Base-by-base conservation (phyloP, 2,888 invertebrate species). In the Tiphia femorata region DNA sequence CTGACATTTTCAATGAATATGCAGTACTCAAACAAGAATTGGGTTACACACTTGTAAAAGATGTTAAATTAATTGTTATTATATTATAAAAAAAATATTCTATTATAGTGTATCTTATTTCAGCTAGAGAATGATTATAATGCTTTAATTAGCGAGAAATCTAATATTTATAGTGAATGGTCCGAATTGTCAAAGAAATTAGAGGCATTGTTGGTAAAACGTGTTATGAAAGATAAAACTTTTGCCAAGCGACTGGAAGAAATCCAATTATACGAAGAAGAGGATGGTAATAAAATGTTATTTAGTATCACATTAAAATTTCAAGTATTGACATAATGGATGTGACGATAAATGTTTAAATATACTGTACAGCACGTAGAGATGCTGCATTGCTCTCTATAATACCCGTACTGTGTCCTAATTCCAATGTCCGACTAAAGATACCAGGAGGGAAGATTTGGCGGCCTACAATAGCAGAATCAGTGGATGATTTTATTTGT, bases 191-290 rank as follows among this genome's bases (percentile, higher is more conserved):
- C 5, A 25, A 25, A 25, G 8, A 25, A 25, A 25, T 5, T 25
- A 8, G 25, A 25, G 25, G 8, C 5, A 25, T 25, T 44, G 33
- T 1, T 44, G 2, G 8, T 20, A 44, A 44, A 19, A 20, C 30
- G 20, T 20, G 6, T 46, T 30, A 33, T 46, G 3, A 46, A 46
- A 33, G 33, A 46, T 33, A 21, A 33, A 46, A 46, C 23, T 10
- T 48, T 37, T 48, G 37, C n/a, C 7, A 48, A 25, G 8, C 25
- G 8, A 25, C 25, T 46, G 7, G 30, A 46, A 33, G 44, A 33
- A 2, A 46, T 20, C n/a, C 47, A 37, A 37, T 3, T 47, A 37
- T 25, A 47, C 6, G 7, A 16, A 14, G 17, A 47, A 47, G 25
- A 17, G 23, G 23, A 37, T 25, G 37, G 37, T 47, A 47, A 47